Evolutionary conservation across 2,888 invertebrate genomes (phyloP).

Genomic region (Nephrotoma flavescens): DNA sequence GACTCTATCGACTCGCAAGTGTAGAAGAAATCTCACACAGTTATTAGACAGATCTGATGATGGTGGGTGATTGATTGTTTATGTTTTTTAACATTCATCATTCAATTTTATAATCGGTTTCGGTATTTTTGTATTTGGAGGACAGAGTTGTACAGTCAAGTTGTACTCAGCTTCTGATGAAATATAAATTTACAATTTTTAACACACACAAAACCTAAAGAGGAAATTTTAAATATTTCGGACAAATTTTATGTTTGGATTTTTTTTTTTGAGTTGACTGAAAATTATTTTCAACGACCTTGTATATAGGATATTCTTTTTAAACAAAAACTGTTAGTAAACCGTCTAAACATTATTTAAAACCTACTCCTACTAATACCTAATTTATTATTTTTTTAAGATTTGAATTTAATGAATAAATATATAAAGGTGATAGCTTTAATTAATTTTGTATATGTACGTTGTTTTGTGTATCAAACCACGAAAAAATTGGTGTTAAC

Average conservation of each 20-base stretch:
- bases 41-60: background rate
- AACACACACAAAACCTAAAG: constrained; percentile 2
- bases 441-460: background rate
- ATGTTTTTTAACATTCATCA: background rate
- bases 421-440: background rate
- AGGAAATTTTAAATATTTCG: background rate
- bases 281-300: background rate
- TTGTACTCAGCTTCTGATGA: constrained; percentile 12
- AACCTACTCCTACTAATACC: background rate
- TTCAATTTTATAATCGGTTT: background rate
- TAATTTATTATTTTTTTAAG: background rate
- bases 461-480: background rate
- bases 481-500: background rate
- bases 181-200: constrained; percentile 10
- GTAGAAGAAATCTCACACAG: background rate
- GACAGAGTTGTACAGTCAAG: constrained; percentile 1
- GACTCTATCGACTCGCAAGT: background rate
- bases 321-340: constrained; percentile 2
- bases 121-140: background rate
- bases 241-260: background rate
- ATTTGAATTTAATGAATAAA: background rate
- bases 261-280: background rate
- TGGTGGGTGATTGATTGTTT: background rate
- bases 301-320: background rate
- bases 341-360: background rate